Conservation (phyloP, 1,140 invertebrate genomes). For the Drosophila neocordata region DNA sequence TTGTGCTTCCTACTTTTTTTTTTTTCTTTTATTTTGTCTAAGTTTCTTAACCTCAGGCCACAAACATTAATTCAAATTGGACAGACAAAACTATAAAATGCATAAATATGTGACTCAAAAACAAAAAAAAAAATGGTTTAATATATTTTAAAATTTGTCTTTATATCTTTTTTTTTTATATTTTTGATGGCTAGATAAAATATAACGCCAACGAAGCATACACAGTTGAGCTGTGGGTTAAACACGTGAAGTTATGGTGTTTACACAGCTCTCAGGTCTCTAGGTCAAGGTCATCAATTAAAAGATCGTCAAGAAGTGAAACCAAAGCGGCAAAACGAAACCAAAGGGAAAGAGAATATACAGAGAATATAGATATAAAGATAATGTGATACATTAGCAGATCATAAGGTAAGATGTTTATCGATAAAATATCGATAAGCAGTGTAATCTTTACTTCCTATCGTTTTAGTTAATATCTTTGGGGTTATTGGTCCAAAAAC, state of each 20-base stretch:
- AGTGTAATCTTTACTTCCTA: no score
- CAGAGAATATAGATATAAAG: no score
- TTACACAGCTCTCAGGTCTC: constrained; percentile 5
- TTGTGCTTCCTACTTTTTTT: not conserved
- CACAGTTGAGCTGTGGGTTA: not conserved
- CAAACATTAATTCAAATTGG: constrained; percentile 15
- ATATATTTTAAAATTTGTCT: constrained; percentile 1
- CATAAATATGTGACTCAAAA: constrained; percentile 4
- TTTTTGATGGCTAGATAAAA: constrained; percentile 1
- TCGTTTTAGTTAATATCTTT: no score
- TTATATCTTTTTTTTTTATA: not conserved
- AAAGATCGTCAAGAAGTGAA: not conserved
- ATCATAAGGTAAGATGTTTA: no score
- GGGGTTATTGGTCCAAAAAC: no score
- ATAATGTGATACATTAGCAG: no score
- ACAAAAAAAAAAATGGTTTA: not conserved
- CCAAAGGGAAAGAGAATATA: not conserved
- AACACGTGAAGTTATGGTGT: constrained; percentile 7
- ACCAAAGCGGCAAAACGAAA: not conserved
- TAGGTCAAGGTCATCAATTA: constrained; percentile 1
- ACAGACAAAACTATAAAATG: constrained; percentile 10
- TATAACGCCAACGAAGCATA: not conserved
- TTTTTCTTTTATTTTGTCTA: not conserved
- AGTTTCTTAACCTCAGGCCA: constrained; percentile 19
- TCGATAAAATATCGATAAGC: no score